Base-by-base conservation (phyloP, 2,888 invertebrate genomes). In the Horisme vitalbata region DNA sequence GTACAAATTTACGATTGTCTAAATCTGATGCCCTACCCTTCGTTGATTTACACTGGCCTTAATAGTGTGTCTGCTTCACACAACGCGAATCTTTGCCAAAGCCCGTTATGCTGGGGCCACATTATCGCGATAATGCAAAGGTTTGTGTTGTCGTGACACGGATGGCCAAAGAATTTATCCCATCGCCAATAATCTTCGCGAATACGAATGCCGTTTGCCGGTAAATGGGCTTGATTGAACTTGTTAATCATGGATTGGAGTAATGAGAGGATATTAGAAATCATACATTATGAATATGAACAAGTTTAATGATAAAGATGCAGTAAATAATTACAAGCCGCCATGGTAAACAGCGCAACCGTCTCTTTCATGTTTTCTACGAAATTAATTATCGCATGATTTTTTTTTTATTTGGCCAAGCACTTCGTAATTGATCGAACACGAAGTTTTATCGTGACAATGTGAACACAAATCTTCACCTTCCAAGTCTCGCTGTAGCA, bases 71-170 rank as follows among this genome's bases (percentile, higher is more conserved):
- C n/a, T n/a, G n/a, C n/a, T n/a, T n/a, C n/a, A n/a, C n/a, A n/a
- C n/a, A n/a, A n/a, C n/a, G n/a, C n/a, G n/a, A n/a, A n/a, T n/a
- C n/a, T n/a, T n/a, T n/a, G n/a, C n/a, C n/a, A n/a, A n/a, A n/a
- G n/a, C n/a, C n/a, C n/a, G n/a, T 15, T 5, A 15, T 15, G 15
- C 21, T 24, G n/a, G 2, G 34, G 34, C 34, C 34, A 35, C 34
- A 35, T 24, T 41, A 41, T 41, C 10, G 32, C 41, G 33, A 41
- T 33, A 41, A 26, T 33, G 41, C 26, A 26, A 41, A 41, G 32
- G 28, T 33, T 45, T 37, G 36, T 36, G 44, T 12, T 44, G 31
- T 45, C 45, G 20, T 37, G 44, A 44, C 36, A 36, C 8, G 31
- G 35, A 24, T 23, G 44, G 36, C 44, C 32, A 30, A 37, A 11